Conservation (phyloP, 2,797 vertebrate genomes). For the Paguma larvata region DNA sequence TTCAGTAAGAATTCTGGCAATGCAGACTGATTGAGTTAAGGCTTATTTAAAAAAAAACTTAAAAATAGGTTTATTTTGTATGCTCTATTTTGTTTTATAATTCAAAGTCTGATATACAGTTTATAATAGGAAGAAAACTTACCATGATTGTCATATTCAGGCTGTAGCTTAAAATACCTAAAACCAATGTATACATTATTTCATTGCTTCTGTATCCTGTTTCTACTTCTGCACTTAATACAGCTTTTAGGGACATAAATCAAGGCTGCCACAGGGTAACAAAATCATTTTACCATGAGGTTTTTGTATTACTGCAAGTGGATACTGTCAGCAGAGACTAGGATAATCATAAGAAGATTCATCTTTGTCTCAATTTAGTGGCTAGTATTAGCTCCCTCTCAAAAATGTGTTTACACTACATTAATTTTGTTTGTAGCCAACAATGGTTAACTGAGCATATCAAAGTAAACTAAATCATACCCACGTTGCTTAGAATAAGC, state of each 20-base stretch:
- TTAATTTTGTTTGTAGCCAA: constrained; percentile 18
- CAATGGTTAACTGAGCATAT: constrained; percentile 46
- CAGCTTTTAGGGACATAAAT: neutral
- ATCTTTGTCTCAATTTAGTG: neutral
- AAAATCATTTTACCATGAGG: neutral
- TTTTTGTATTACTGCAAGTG: neutral
- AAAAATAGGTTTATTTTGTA: neutral
- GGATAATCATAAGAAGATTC: constrained; percentile 10
- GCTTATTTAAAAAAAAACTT: too few relatives aligned
- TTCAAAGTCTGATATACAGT: constrained; percentile 8
- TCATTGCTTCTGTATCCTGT: neutral
- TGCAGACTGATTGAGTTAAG: neutral
- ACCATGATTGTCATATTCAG: constrained; percentile 12
- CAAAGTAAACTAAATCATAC: constrained; percentile 36
- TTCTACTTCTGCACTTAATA: neutral
- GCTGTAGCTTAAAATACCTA: constrained; percentile 2
- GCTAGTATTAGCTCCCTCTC: neutral
- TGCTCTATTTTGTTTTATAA: neutral
- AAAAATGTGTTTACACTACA: neutral
- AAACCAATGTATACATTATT: constrained; percentile 22
- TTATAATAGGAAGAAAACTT: neutral
- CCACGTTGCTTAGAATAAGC: constrained; percentile 14
- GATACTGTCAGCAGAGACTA: neutral
- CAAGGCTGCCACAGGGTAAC: neutral
- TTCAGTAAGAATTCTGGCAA: neutral